Conservation (phyloP, 2,113 vertebrate species). For the Ovibos moschatus region DNA sequence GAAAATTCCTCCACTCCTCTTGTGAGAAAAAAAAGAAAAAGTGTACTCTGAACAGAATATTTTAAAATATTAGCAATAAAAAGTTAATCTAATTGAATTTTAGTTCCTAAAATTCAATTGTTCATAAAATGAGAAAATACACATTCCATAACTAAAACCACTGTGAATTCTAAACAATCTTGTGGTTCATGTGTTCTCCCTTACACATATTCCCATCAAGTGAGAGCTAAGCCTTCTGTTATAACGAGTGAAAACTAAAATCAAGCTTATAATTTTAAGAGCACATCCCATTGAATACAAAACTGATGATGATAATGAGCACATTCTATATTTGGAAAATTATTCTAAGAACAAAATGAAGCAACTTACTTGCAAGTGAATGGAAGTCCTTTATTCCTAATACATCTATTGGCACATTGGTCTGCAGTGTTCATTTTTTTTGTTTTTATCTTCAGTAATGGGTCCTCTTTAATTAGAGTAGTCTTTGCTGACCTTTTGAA, state of each 20-base stretch:
- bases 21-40: not conserved
- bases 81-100: constrained; percentile 16
- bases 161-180: not conserved
- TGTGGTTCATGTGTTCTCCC: not conserved
- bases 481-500: constrained; percentile 91
- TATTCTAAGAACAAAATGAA: not conserved
- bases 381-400: constrained; percentile 87
- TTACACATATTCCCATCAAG: not conserved
- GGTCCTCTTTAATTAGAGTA: constrained; percentile 84
- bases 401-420: constrained; percentile 93
- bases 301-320: not conserved
- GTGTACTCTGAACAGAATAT: not conserved
- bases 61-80: not conserved
- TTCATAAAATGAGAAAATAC: not conserved
- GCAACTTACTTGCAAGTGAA: constrained; percentile 95
- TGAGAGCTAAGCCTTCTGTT: not conserved
- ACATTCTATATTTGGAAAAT: not conserved
- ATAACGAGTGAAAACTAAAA: not conserved
- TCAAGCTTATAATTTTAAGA: not conserved
- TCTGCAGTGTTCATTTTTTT: constrained; percentile 85
- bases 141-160: not conserved
- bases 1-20: constrained; percentile 26
- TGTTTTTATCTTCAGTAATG: constrained; percentile 86
- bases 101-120: not conserved
- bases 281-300: not conserved